Conservation (phyloP, 2,888 invertebrate species). For the Pachydiplax longipennis region DNA sequence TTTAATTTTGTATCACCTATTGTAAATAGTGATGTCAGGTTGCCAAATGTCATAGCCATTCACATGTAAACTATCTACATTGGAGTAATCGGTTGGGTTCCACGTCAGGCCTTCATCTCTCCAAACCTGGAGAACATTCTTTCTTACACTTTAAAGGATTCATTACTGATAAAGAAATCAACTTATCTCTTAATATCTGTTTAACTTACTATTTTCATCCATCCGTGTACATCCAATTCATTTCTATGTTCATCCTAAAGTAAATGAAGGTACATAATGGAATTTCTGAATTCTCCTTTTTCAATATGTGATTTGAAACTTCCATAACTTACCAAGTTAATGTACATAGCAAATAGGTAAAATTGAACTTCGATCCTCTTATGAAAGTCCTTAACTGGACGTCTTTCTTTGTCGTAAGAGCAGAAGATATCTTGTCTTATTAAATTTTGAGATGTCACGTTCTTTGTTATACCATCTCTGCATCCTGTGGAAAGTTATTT, state of each 20-base stretch:
- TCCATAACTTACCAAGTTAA: neutral
- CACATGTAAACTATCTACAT: neutral
- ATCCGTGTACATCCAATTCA: neutral
- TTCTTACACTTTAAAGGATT: neutral
- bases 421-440: conserved; percentile 3
- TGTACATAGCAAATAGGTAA: neutral
- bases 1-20: neutral
- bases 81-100: neutral
- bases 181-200: too few species aligned
- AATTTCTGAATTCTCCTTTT: too few species aligned
- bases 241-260: neutral
- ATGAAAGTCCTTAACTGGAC: neutral
- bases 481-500: neutral
- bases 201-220: neutral
- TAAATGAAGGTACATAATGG: neutral
- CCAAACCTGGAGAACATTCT: neutral
- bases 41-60: neutral
- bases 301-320: too few species aligned
- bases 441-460: neutral
- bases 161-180: neutral
- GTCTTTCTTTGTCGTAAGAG: conserved; percentile 15
- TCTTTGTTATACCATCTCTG: neutral
- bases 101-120: neutral
- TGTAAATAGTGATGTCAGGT: conserved; percentile 5
- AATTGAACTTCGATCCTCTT: neutral